phyloP scores from a whole-genome alignment of 1,140 invertebrate species.

The Antheraea pernyi region DNA sequence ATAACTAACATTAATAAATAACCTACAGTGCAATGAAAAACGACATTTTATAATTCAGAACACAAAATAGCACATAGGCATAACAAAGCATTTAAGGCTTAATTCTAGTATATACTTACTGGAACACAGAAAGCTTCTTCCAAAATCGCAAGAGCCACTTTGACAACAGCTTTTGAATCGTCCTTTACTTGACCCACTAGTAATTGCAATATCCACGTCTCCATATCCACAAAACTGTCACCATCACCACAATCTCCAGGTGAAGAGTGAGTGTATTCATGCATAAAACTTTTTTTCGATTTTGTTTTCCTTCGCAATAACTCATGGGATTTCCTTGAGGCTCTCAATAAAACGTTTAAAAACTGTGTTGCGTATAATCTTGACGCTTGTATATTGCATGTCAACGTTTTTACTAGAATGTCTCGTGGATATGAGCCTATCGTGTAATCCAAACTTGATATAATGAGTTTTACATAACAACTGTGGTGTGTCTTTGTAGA shows the following conservation, averaged over 20 bases:
- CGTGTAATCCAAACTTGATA: constrained; percentile 93
- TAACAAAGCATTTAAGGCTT: too few relatives aligned
- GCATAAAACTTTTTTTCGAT: constrained; percentile 56
- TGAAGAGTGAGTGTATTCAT: constrained; percentile 45
- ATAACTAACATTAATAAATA: too few relatives aligned
- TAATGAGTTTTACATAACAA: constrained; percentile 94
- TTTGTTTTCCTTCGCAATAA: constrained; percentile 66
- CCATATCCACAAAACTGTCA: constrained; percentile 77
- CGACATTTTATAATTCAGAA: too few relatives aligned
- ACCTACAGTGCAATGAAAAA: too few relatives aligned
- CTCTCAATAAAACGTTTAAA: constrained; percentile 90
- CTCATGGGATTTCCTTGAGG: constrained; percentile 79
- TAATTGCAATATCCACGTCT: constrained; percentile 90
- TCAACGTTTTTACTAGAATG: constrained; percentile 85
- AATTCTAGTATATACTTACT: constrained; percentile 65
- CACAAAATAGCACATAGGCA: too few relatives aligned
- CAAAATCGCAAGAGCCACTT: constrained; percentile 89
- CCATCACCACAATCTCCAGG: constrained; percentile 39
- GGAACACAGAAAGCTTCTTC: constrained; percentile 95
- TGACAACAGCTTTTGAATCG: constrained; percentile 85
- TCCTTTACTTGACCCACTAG: constrained; percentile 92
- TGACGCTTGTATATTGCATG: constrained; percentile 84
- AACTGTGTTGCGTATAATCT: constrained; percentile 95
- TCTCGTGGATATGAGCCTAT: constrained; percentile 85
- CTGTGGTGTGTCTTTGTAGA: constrained; percentile 92